These are phyloP conservation scores for Pemphigus obesinymphae DNA, from an alignment of 1,140 invertebrate genomes.

Conservation along the genomic window DNA sequence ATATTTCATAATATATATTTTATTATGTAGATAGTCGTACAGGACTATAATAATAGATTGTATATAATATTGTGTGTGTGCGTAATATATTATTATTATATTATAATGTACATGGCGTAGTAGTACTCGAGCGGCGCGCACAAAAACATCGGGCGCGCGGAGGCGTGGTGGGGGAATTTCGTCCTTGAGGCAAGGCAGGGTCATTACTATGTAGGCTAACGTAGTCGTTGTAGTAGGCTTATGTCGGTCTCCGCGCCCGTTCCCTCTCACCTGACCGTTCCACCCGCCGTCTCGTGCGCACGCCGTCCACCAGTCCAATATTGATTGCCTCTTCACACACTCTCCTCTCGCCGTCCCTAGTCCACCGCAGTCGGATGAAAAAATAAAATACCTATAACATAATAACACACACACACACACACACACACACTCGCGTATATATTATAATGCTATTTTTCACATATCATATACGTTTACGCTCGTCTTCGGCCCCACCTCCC, in stretches of 20 bases:
- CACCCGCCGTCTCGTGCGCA: neutral
- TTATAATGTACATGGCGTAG: neutral
- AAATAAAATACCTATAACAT: neutral
- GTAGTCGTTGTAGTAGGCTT: slow-evolving; percentile 23
- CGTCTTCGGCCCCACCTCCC: neutral
- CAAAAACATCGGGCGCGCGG: neutral
- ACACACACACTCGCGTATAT: neutral
- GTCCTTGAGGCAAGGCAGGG: slow-evolving; percentile 38
- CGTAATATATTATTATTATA: neutral
- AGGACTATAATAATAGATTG: too few relatives aligned
- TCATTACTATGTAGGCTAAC: slow-evolving; percentile 38
- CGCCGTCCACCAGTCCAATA: neutral
- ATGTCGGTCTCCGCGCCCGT: neutral
- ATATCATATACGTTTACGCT: too few relatives aligned
- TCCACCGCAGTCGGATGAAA: neutral
- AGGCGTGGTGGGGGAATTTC: slow-evolving; percentile 24
- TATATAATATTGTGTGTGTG: too few relatives aligned
- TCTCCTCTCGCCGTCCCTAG: neutral
- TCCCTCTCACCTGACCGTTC: neutral
- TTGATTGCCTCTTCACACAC: neutral
- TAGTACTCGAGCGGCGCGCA: neutral
- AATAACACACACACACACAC: too few relatives aligned
- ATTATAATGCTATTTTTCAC: neutral
- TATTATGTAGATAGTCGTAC: too few relatives aligned
- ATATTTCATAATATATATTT: too few relatives aligned